These are phyloP conservation scores for Lepidocyrtoides sp. DNA, from an alignment of 2,888 invertebrate genomes.

Conservation along the genomic window DNA sequence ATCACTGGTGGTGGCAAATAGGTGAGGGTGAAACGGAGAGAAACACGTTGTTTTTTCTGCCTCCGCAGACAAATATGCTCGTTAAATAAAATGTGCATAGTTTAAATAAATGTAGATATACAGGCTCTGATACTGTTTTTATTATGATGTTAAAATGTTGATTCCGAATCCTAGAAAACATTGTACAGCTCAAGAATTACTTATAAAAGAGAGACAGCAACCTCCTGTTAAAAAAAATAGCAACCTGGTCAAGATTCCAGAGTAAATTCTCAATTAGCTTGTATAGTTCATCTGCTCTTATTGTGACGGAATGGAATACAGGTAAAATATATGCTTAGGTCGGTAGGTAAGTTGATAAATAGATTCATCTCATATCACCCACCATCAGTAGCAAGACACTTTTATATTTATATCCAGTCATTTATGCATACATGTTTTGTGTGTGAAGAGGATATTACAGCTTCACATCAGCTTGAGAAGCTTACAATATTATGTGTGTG, in stretches of 20 bases:
- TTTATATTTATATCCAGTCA: slow-evolving; percentile 45
- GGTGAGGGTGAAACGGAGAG: neutral
- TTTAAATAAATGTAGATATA: slow-evolving; percentile 65
- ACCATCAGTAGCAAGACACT: slow-evolving; percentile 14
- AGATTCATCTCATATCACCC: neutral
- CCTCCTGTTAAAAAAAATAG: slow-evolving; percentile 2
- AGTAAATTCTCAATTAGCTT: neutral
- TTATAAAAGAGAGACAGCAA: neutral
- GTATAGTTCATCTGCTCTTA: neutral
- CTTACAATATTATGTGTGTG: slow-evolving; percentile 22
- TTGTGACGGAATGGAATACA: neutral
- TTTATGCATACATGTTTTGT: slow-evolving; percentile 47
- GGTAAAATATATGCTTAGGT: neutral
- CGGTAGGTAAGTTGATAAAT: neutral
- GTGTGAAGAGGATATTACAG: slow-evolving; percentile 74
- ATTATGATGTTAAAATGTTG: slow-evolving; percentile 16
- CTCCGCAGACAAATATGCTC: slow-evolving; percentile 72
- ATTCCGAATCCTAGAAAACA: neutral
- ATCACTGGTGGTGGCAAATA: neutral
- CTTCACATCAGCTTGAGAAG: slow-evolving; percentile 56
- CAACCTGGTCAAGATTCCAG: slow-evolving; percentile 10
- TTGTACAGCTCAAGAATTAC: neutral
- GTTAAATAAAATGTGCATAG: slow-evolving; percentile 61
- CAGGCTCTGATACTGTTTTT: slow-evolving; percentile 59
- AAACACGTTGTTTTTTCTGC: slow-evolving; percentile 37